phyloP scores from a whole-genome alignment of 2,888 invertebrate species.

The Ochropacha duplaris region DNA sequence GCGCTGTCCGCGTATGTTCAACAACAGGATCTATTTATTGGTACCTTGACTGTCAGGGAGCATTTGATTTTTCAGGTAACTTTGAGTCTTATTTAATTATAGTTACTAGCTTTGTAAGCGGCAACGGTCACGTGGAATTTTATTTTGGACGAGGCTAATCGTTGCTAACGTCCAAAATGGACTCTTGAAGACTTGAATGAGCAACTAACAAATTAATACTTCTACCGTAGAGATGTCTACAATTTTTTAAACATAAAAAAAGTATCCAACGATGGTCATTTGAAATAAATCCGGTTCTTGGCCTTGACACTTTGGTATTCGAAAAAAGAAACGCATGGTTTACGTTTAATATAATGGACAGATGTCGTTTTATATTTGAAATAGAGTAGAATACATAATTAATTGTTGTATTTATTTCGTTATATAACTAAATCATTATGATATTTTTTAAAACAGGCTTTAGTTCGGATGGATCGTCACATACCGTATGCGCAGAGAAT shows the following conservation, averaged over 20 bases:
- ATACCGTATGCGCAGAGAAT: conserved; percentile 89
- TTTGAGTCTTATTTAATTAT: not conserved
- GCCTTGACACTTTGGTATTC: conserved; percentile 3
- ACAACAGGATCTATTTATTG: conserved; percentile 96
- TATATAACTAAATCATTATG: not conserved
- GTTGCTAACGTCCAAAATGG: not conserved
- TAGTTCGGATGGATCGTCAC: conserved; percentile 92
- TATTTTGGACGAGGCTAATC: no score
- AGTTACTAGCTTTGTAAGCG: no score
- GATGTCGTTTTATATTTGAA: not conserved
- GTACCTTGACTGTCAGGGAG: conserved; percentile 93
- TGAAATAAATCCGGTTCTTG: conserved; percentile 5
- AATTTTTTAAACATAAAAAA: not conserved
- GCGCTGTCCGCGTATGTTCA: conserved; percentile 95
- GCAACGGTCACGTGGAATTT: no score
- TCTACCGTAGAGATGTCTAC: not conserved
- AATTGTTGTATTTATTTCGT: no score
- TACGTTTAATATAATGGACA: not conserved
- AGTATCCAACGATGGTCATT: not conserved
- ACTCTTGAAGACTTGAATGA: not conserved
- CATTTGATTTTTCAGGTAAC: conserved; percentile 93
- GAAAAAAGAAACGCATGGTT: not conserved
- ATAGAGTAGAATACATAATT: not conserved
- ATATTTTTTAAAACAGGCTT: conserved; percentile 77
- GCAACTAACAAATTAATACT: not conserved